These are phyloP conservation scores for Spermophilus dauricus DNA, from an alignment of 2,113 vertebrate genomes.

Conservation along the genomic window DNA sequence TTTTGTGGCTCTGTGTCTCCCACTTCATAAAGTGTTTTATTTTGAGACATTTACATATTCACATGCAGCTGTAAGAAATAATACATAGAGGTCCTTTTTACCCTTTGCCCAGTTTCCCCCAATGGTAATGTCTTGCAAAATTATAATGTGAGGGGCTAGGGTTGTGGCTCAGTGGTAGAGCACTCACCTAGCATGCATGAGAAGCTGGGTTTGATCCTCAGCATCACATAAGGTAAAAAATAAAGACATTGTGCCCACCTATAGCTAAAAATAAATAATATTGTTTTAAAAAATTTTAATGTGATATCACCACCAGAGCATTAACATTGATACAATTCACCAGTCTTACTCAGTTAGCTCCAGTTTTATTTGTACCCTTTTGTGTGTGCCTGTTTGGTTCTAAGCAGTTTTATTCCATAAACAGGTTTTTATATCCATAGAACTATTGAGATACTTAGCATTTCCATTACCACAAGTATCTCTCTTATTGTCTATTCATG, in stretches of 20 bases:
- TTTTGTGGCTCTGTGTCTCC: not conserved
- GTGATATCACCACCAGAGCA: not conserved
- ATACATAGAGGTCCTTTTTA: not conserved
- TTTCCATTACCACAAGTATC: not conserved
- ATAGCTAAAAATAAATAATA: no score
- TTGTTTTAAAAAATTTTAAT: not conserved
- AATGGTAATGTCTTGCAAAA: not conserved
- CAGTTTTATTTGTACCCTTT: not conserved
- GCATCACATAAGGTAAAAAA: no score
- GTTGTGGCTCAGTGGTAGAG: no score
- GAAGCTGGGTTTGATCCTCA: no score
- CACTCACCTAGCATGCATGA: no score
- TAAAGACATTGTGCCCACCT: no score
- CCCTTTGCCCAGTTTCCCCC: not conserved
- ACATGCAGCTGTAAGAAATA: not conserved
- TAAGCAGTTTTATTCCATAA: not conserved
- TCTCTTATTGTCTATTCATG: not conserved
- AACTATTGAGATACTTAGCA: not conserved
- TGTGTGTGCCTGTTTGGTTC: not conserved
- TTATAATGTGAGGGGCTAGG: not conserved
- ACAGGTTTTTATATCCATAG: not conserved
- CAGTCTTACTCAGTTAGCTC: not conserved
- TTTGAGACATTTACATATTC: not conserved
- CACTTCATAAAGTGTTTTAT: constrained; percentile 17
- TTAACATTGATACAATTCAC: not conserved